phyloP scores from a whole-genome alignment of 1,140 invertebrate genomes.

The Samia ricini region DNA sequence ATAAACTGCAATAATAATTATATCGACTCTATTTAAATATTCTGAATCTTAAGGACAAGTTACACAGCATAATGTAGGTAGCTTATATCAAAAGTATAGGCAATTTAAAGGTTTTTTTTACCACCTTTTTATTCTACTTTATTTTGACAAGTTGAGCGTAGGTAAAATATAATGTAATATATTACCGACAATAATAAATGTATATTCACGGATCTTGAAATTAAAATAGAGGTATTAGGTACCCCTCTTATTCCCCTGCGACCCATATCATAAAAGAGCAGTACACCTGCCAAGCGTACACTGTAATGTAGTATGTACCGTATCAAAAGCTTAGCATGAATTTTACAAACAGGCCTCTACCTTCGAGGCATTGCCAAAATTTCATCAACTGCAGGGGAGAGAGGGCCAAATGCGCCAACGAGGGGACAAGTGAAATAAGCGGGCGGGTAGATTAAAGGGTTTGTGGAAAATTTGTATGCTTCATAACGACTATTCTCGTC shows the following conservation, averaged over 20 bases:
- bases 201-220: constrained; percentile 5
- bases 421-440: constrained; percentile 75
- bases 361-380: constrained; percentile 54
- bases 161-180: background rate
- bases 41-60: too few relatives aligned
- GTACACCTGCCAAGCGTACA: constrained; percentile 20
- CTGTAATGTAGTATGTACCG: constrained; percentile 28
- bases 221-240: constrained; percentile 16
- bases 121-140: too few relatives aligned
- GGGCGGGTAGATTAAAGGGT: constrained; percentile 73
- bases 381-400: constrained; percentile 54
- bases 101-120: too few relatives aligned
- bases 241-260: constrained; percentile 29
- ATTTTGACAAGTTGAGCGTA: background rate
- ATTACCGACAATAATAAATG: background rate
- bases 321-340: constrained; percentile 46
- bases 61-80: too few relatives aligned
- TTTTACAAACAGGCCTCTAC: constrained; percentile 38
- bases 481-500: constrained; percentile 49
- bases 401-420: constrained; percentile 52
- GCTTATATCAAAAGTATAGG: too few relatives aligned
- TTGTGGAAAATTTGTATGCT: constrained; percentile 70
- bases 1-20: too few relatives aligned
- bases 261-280: constrained; percentile 30
- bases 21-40: too few relatives aligned